Conservation (phyloP, 2,888 invertebrate genomes). For the Melolontha melolontha region DNA sequence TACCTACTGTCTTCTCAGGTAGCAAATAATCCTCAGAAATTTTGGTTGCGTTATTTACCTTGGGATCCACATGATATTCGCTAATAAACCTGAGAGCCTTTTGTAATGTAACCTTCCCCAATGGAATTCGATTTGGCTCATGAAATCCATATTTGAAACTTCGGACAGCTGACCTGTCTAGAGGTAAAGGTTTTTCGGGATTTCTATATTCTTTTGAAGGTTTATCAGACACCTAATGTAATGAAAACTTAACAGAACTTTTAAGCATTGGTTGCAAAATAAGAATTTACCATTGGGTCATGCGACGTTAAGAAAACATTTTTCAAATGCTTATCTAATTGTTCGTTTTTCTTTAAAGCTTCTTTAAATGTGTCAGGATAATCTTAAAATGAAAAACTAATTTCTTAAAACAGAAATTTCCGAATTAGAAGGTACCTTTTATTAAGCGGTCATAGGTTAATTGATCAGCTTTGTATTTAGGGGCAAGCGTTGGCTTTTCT, state of each 20-base stretch:
- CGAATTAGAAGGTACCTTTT: slow-evolving; percentile 64
- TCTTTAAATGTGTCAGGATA: slow-evolving; percentile 74
- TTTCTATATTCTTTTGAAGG: slow-evolving; percentile 59
- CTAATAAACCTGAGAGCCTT: slow-evolving; percentile 75
- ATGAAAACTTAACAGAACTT: slow-evolving; percentile 33
- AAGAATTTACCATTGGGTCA: slow-evolving; percentile 61
- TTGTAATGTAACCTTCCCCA: slow-evolving; percentile 76
- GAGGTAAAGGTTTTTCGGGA: slow-evolving; percentile 71
- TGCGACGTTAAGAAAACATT: slow-evolving; percentile 80
- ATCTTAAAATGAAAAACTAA: slow-evolving; percentile 58
- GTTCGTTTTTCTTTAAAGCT: slow-evolving; percentile 72
- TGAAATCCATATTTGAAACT: slow-evolving; percentile 77
- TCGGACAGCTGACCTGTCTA: slow-evolving; percentile 66
- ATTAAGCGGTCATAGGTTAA: slow-evolving; percentile 74
- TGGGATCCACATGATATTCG: slow-evolving; percentile 73
- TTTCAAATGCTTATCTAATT: slow-evolving; percentile 75
- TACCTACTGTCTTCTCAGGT: slow-evolving; percentile 72
- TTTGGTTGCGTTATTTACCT: slow-evolving; percentile 68
- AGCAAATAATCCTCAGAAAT: slow-evolving; percentile 80
- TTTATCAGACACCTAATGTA: slow-evolving; percentile 54
- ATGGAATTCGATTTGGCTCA: slow-evolving; percentile 72
- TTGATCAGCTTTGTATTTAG: slow-evolving; percentile 72
- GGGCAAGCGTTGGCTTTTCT: slow-evolving; percentile 75
- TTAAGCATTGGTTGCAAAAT: slow-evolving; percentile 27
- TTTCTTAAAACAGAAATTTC: slow-evolving; percentile 25